Evolutionary conservation across 1,140 invertebrate species (phyloP), one percentile per base, ranked within the genome.

Genomic region (Lasioglossum baleicum): DNA sequence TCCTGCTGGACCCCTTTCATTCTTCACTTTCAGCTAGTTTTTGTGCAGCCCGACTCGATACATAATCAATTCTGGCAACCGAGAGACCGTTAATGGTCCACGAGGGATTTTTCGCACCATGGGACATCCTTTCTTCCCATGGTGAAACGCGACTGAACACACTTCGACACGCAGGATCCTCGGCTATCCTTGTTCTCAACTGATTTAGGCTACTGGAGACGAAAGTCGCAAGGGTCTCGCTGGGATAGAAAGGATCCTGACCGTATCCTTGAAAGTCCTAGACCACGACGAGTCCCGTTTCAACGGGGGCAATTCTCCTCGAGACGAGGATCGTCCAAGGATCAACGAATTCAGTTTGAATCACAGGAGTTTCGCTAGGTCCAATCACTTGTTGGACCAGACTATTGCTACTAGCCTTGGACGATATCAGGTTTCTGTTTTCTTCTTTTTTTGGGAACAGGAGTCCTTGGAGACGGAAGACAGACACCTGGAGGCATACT

Each of bases 261-360:
- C 26, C 15, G 15, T 17, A 26, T 22, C 22, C 26, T 10, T 15
- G 26, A 56, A 35, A 42, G 20, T 20, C 56, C 20, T 35, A 20
- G 64, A 48, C 48, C 73, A 53, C 73, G 35, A 15, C 35, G 13
- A 68, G 67, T 42, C 64, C 44, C 44, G 67, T 22, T 40, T 60
- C 51, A 15, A 51, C 20, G 56, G 56, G 48, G 22, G 40, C 42
- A 60, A 26, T 53, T 60, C 74, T 68, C 74, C 65, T 68, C 68
- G 64, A 76, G 65, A 64, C 67, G 65, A 31, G 64, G 65, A 26
- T 71, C 67, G 67, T 63, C 13, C 67, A 20, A 64, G n/a, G 42
- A 67, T 26, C 65, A 31, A 69, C 56, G 56, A 76, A 76, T 76
- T 77, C 75, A 71, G 67, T 77, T 77, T 77, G 58, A 71, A 77